Evolutionary conservation across 2,113 vertebrate species (phyloP).

Genomic region (Poecilia latipinna): DNA sequence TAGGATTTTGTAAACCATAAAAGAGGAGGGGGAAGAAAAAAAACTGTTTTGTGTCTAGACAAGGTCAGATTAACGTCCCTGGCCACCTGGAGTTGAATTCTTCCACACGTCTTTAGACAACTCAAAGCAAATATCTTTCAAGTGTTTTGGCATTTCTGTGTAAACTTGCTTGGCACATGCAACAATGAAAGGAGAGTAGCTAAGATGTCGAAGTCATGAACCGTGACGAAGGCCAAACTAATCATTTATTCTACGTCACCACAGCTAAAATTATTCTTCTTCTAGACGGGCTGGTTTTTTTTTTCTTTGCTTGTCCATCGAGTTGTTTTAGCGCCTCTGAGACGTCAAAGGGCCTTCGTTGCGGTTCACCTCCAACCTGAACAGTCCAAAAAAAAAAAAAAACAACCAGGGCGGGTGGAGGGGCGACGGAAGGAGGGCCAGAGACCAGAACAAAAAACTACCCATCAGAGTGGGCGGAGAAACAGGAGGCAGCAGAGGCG

Average conservation of each 20-base stretch:
- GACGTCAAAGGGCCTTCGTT: conserved; percentile 73
- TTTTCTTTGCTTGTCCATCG: background rate
- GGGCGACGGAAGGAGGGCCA: too few species aligned
- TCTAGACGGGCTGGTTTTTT: background rate
- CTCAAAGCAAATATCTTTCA: conserved; percentile 37
- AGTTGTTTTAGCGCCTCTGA: conserved; percentile 29
- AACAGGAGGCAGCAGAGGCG: too few species aligned
- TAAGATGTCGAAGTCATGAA: conserved; percentile 53
- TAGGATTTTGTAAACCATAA: conserved; percentile 53
- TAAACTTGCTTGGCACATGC: conserved; percentile 27
- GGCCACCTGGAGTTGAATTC: conserved; percentile 57
- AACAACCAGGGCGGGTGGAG: too few species aligned
- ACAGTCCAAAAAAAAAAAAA: conserved; percentile 13
- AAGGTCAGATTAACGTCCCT: conserved; percentile 45
- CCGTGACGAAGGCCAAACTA: conserved; percentile 14
- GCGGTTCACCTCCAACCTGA: conserved; percentile 59
- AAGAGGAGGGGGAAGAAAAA: conserved; percentile 1
- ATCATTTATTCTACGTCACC: background rate
- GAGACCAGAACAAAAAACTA: too few species aligned
- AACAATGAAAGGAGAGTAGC: conserved; percentile 33
- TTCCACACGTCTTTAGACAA: conserved; percentile 25
- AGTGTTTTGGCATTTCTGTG: conserved; percentile 36
- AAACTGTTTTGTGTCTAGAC: conserved; percentile 41
- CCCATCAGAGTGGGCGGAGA: too few species aligned
- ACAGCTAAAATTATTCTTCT: conserved; percentile 6